A percentile compares a stretch with the other conserved stretches of the same genome.
These are phyloP conservation scores for Oncorhynchus clarkii DNA, from an alignment of 2,113 vertebrate genomes.

Conservation along the genomic window DNA sequence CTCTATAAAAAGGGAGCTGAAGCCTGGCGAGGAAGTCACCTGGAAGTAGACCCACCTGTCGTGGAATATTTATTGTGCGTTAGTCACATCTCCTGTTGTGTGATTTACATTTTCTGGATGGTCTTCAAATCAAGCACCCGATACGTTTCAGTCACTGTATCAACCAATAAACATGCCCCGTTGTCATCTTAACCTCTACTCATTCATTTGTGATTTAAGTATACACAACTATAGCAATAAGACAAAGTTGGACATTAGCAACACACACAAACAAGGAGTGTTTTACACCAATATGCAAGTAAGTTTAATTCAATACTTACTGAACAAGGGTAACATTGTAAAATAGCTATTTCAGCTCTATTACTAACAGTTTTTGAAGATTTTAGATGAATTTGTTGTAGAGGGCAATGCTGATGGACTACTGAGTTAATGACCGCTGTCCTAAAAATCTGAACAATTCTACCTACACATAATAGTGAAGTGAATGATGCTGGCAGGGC, in stretches of 20 bases:
- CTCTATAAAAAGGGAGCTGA: conserved; percentile 80
- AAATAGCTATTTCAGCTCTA: background rate
- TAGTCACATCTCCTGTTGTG: conserved; percentile 19
- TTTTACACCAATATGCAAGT: background rate
- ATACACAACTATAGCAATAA: too few relatives aligned
- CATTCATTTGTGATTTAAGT: background rate
- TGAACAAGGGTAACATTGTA: background rate
- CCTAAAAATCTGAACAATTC: background rate
- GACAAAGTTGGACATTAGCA: background rate
- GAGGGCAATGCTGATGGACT: too few relatives aligned
- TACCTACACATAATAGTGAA: background rate
- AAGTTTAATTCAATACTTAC: background rate
- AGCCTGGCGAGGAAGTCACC: conserved; percentile 84
- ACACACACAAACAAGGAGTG: background rate
- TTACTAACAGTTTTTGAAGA: background rate
- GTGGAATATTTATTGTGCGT: conserved; percentile 26
- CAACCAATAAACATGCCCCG: conserved; percentile 50
- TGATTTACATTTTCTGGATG: conserved; percentile 30
- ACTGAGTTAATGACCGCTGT: background rate
- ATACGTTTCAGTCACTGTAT: conserved; percentile 31
- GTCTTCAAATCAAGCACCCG: conserved; percentile 40
- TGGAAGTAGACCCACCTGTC: conserved; percentile 79
- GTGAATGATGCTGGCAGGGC: too few relatives aligned
- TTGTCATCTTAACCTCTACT: conserved; percentile 21
- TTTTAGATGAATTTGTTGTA: too few relatives aligned